Conservation (phyloP, 1,140 invertebrate species). For the Euglossa dilemma region DNA sequence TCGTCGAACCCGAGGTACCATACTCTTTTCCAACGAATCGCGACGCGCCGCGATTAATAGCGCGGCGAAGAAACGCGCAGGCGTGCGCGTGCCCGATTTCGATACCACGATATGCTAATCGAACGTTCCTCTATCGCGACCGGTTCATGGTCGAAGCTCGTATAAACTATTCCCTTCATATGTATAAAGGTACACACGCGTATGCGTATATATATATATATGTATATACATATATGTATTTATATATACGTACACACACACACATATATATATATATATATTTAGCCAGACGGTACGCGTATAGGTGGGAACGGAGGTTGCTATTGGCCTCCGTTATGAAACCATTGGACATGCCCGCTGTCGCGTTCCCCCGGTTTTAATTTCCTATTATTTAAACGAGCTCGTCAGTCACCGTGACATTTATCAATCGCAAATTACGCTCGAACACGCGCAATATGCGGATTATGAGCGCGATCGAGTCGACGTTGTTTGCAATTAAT, state of each 20-base stretch:
- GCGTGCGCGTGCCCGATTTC: conserved; percentile 9
- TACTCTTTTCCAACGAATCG: background rate
- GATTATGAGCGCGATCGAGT: conserved; percentile 35
- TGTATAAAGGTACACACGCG: too few species aligned
- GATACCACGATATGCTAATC: conserved; percentile 38
- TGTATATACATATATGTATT: background rate
- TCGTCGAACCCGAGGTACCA: conserved; percentile 57
- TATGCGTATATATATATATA: too few species aligned
- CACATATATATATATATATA: too few species aligned
- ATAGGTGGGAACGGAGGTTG: background rate
- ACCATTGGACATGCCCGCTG: conserved; percentile 5
- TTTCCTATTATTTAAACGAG: conserved; percentile 50
- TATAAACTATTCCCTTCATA: conserved; percentile 17
- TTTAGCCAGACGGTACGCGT: background rate
- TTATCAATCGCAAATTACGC: conserved; percentile 50
- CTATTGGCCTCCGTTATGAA: conserved; percentile 29
- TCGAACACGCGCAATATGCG: conserved; percentile 27
- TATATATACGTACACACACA: too few species aligned
- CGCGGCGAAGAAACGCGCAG: conserved; percentile 1
- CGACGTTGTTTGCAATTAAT: conserved; percentile 45
- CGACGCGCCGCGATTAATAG: conserved; percentile 18
- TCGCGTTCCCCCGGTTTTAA: conserved; percentile 40
- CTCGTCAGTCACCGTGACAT: conserved; percentile 33
- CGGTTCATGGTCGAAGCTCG: conserved; percentile 14
- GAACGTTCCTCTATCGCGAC: conserved; percentile 15